Conservation (phyloP, 2,797 vertebrate genomes). For the Vultur gryphus region DNA sequence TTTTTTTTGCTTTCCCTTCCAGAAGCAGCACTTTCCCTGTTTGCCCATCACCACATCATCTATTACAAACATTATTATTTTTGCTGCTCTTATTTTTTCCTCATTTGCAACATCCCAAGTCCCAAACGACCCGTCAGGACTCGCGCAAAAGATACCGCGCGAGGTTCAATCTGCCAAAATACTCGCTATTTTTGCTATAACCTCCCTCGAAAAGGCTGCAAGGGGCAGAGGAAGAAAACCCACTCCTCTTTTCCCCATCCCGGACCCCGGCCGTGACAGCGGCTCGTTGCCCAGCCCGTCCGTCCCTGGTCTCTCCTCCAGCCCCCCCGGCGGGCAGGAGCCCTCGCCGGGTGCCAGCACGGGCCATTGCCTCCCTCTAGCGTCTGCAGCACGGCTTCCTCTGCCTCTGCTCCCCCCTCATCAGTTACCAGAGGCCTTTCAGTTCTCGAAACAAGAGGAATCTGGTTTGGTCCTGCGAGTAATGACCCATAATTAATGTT, state of each 20-base stretch:
- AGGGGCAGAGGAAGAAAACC: background rate
- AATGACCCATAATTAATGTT: conserved; percentile 30
- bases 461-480: background rate
- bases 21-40: background rate
- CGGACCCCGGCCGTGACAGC: accelerated
- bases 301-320: background rate
- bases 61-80: background rate
- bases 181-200: accelerated
- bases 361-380: conserved; percentile 40
- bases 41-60: accelerated
- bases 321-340: background rate
- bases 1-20: background rate
- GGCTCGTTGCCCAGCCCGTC: background rate
- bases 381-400: background rate
- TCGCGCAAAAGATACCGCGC: accelerated
- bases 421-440: background rate
- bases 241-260: background rate
- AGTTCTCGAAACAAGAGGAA: background rate
- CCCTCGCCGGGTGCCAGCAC: background rate
- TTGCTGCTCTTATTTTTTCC: background rate
- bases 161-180: background rate
- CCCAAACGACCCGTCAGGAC: background rate
- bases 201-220: background rate
- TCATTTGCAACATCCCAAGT: background rate
- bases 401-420: background rate